A percentile compares a stretch with the other conserved stretches of the same genome.
These are phyloP conservation scores for Chydorus sphaericus DNA, from an alignment of 2,888 invertebrate species.

Conservation along the genomic window DNA sequence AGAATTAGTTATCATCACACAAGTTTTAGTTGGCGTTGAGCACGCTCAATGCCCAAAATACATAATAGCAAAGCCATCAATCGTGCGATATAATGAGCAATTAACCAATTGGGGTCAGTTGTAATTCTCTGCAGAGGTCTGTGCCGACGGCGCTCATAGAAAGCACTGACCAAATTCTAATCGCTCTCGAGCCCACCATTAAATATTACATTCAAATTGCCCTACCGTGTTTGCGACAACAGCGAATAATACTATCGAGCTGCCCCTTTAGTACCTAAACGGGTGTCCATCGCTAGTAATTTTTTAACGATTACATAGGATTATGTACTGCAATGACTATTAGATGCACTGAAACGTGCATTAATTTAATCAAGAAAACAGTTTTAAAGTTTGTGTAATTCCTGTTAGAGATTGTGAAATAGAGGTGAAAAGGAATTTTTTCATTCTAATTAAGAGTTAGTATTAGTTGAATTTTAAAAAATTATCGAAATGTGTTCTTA, in stretches of 20 bases:
- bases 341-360: too few relatives aligned
- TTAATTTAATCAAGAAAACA: background rate
- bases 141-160: background rate
- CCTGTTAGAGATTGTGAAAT: too few relatives aligned
- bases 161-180: background rate
- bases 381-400: too few relatives aligned
- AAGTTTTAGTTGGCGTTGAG: background rate
- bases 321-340: too few relatives aligned
- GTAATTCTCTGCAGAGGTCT: background rate
- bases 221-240: constrained; percentile 9
- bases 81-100: background rate
- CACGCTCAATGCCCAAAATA: too few relatives aligned
- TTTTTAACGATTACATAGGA: background rate
- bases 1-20: background rate
- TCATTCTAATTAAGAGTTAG: background rate
- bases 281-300: constrained; percentile 4
- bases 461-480: background rate
- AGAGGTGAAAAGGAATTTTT: too few relatives aligned
- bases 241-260: constrained; percentile 12
- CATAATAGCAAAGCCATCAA: too few relatives aligned
- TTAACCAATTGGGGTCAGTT: background rate
- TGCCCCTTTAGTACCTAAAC: constrained; percentile 1
- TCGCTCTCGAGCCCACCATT: background rate
- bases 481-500: background rate
- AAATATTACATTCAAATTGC: constrained; percentile 7